Evolutionary conservation across 1,140 invertebrate species (phyloP), one percentile per base, ranked within the genome.

Genomic region (Brachionus rubens): DNA sequence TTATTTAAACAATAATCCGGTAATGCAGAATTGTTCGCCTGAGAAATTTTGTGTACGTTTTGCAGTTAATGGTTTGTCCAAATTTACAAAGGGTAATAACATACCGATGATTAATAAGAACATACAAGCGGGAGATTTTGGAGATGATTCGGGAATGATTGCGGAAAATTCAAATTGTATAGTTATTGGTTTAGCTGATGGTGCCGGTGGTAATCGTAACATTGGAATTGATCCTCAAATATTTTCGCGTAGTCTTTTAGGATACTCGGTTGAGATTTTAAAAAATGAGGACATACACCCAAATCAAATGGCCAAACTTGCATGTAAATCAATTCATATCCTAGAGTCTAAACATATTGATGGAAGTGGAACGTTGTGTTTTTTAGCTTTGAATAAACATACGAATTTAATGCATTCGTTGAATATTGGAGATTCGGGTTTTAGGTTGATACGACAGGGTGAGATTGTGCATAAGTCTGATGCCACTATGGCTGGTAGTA

Each of bases 401-500:
- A 46, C 16, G 2, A 59, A 65, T 40, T 9, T 28, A 9, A 47
- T 76, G 26, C 48, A 47, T 47, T 24, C 75, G 54, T 21, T 76
- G 16, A 76, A 76, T 52, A 76, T 76, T 47, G 75, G 75, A 1
- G 75, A 76, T 47, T 62, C 52, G 28, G 75, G 75, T 1, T 76
- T 76, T 41, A 52, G 40, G 16, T 36, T 76, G 6, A n/a, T 62
- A 7, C 28, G 75, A 50, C 33, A 76, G 36, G 48, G 48, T 10
- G 7, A 26, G 40, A 76, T 76, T 62, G 41, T 62, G 9, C 30
- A 50, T 19, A 59, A 59, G 28, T 76, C 75, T n/a, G 28, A 48
- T n/a, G 43, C 68, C 1, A 72, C 68, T 7, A 72, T 72, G 68
- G 68, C 68, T 16, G 68, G 68, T n/a, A 72, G 68, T 40, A 72